phyloP scores from a whole-genome alignment of 2,888 invertebrate species.

The Hemithea aestivaria region DNA sequence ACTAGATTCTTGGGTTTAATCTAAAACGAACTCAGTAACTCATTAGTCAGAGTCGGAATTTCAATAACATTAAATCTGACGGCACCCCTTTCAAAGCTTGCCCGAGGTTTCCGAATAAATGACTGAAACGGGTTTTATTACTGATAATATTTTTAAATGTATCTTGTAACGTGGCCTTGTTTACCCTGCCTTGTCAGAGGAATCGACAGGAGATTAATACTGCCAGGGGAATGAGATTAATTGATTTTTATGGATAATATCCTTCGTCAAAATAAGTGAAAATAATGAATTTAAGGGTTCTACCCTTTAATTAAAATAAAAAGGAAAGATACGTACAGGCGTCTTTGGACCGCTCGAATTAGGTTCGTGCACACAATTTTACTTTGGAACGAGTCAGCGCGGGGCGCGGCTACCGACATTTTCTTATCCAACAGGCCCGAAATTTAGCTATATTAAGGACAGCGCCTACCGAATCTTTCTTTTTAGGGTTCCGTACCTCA shows the following conservation, averaged over 20 bases:
- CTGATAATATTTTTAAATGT: slow-evolving; percentile 18
- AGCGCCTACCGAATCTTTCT: too few species aligned
- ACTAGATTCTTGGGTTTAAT: too few species aligned
- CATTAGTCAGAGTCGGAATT: slow-evolving; percentile 11
- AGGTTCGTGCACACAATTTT: too few species aligned
- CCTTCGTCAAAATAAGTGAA: slow-evolving; percentile 9
- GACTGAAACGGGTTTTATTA: slow-evolving; percentile 6
- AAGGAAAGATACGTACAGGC: too few species aligned
- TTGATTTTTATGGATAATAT: slow-evolving; percentile 37
- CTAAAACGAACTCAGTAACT: slow-evolving; percentile 8
- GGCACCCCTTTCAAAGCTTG: slow-evolving; percentile 1
- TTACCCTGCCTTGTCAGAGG: slow-evolving; percentile 26
- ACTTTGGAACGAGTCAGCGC: too few species aligned
- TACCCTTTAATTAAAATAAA: too few species aligned
- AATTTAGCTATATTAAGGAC: too few species aligned
- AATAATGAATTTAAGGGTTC: too few species aligned
- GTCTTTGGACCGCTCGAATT: too few species aligned
- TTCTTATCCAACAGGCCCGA: too few species aligned
- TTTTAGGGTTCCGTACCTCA: too few species aligned
- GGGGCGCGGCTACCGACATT: too few species aligned
- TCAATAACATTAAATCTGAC: slow-evolving; percentile 6
- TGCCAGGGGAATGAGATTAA: slow-evolving; percentile 33
- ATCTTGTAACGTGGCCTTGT: slow-evolving; percentile 31
- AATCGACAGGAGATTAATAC: slow-evolving; percentile 40
- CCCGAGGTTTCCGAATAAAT: slow-evolving; percentile 1